Percentiles rank a stretch among this genome's conserved stretches.
Evolutionary conservation across 1,140 invertebrate species (phyloP).

Genomic region (Tetramorium alpestre): DNA sequence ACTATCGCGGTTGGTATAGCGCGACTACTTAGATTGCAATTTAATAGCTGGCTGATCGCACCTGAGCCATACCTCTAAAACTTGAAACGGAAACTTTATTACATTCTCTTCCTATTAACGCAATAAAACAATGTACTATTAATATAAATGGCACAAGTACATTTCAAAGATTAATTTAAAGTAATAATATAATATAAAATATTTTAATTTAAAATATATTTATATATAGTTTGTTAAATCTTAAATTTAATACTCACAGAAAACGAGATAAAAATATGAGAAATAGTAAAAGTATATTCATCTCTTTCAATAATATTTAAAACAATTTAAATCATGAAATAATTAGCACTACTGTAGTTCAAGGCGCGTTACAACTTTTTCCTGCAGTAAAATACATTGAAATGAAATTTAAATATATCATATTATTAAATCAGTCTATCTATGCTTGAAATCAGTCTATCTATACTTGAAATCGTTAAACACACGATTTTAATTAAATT

Average conservation of each 20-base stretch:
- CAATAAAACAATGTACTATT: neutral
- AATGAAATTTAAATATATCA: neutral
- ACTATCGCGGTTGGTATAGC: slow-evolving; percentile 36
- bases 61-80: slow-evolving; percentile 13
- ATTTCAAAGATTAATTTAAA: neutral
- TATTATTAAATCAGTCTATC: no score
- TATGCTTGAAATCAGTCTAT: no score
- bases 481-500: neutral
- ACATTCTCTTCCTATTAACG: neutral
- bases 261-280: neutral
- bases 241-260: neutral
- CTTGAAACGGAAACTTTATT: neutral
- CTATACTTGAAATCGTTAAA: no score
- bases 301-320: slow-evolving; percentile 34
- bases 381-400: neutral
- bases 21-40: slow-evolving; percentile 45
- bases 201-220: neutral
- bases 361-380: neutral
- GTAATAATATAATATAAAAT: neutral
- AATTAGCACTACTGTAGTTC: neutral
- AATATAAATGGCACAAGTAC: neutral
- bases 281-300: slow-evolving; percentile 10
- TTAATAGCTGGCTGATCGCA: slow-evolving; percentile 35
- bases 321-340: slow-evolving; percentile 28
- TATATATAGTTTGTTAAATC: neutral